Evolutionary conservation across 2,113 vertebrate genomes (phyloP).

Genomic region (Emydura subglobosa): DNA sequence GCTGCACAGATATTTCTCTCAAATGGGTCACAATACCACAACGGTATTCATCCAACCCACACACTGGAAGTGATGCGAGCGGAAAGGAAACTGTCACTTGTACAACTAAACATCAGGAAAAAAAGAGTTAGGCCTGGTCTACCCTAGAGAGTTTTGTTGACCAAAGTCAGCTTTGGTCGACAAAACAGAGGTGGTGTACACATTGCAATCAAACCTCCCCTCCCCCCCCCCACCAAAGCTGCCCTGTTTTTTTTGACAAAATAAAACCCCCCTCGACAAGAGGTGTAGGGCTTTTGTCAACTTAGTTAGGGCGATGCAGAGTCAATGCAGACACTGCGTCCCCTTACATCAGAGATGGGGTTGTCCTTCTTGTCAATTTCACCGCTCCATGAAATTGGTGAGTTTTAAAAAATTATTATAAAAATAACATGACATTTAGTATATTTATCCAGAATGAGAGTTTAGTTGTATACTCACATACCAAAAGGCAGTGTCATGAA

Average conservation of each 20-base stretch:
- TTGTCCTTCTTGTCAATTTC: too few species aligned
- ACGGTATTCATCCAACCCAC: rapidly evolving
- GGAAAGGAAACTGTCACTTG: background rate
- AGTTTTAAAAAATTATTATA: background rate
- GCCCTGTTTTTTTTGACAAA: too few species aligned
- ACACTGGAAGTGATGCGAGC: rapidly evolving
- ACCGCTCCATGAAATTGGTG: background rate
- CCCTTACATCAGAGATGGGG: too few species aligned
- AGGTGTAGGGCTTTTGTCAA: too few species aligned
- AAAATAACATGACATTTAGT: background rate
- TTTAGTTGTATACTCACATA: slow-evolving; percentile 63
- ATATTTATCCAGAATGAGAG: rapidly evolving
- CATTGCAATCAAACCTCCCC: too few species aligned
- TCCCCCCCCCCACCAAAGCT: too few species aligned
- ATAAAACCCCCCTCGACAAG: too few species aligned
- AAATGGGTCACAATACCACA: rapidly evolving
- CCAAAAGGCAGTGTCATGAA: slow-evolving; percentile 97
- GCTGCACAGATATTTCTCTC: background rate
- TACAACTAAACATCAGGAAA: background rate
- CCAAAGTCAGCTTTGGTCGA: too few species aligned
- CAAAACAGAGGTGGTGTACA: too few species aligned
- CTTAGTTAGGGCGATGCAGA: too few species aligned
- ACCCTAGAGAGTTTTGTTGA: too few species aligned
- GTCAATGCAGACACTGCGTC: too few species aligned
- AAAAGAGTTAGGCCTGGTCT: background rate